Evolutionary conservation across 2,113 vertebrate genomes (phyloP).

Genomic region (Calypte anna): DNA sequence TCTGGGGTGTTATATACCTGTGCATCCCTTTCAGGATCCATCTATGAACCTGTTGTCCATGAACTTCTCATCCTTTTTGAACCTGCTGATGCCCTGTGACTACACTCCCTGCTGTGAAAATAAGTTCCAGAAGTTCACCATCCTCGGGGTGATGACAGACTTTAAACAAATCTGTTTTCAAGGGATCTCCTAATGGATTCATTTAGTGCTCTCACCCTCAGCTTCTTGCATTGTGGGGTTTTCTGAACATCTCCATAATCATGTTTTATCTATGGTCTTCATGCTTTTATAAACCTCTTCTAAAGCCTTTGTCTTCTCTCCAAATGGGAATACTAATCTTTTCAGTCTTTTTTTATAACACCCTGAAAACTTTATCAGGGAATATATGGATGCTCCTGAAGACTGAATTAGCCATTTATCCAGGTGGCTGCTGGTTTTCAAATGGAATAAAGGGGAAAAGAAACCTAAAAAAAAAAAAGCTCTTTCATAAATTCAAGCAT

Average conservation of each 20-base stretch:
- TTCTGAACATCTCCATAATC: not conserved
- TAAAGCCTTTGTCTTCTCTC: not conserved
- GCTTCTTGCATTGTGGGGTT: not conserved
- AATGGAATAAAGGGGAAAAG: not conserved
- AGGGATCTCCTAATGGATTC: not conserved
- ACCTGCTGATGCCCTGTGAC: not conserved
- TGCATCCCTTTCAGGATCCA: not conserved
- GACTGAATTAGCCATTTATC: not conserved
- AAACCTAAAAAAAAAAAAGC: not conserved
- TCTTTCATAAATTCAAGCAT: not conserved
- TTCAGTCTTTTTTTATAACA: not conserved
- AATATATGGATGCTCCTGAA: not conserved
- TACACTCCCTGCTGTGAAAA: not conserved
- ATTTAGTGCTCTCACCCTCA: not conserved
- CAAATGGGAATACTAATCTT: not conserved
- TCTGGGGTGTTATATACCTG: not conserved
- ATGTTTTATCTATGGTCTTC: not conserved
- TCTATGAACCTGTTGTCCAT: not conserved
- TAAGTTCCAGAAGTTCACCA: not conserved
- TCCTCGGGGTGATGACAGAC: not conserved
- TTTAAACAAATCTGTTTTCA: not conserved
- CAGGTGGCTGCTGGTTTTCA: conserved; percentile 7
- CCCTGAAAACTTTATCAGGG: not conserved
- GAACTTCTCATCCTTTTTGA: not conserved
- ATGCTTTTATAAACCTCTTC: not conserved